Base-by-base conservation (phyloP, 2,888 invertebrate genomes). In the Stratiomys singularior region DNA sequence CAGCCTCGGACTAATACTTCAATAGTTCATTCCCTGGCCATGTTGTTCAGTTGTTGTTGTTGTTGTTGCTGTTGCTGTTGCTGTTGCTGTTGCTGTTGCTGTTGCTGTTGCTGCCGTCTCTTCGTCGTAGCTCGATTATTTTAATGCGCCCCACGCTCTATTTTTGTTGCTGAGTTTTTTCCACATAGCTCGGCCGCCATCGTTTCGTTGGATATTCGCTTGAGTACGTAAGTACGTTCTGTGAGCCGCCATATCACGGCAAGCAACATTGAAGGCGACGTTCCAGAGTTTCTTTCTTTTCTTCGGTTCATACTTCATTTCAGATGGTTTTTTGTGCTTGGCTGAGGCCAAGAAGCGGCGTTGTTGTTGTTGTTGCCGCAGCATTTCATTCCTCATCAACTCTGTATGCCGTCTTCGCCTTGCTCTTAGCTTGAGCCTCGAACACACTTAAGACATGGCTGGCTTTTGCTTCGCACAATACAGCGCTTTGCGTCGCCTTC, bases 51-150 rank as follows among this genome's bases (percentile, higher is more conserved):
- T 81, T 83, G 81, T 46, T 82, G 81, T 83, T 84, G 80, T 77
- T 81, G 81, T 77, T 80, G 1, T 13, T 37, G 79, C 76, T 79
- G 79, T 47, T 80, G 76, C 69, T 64, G n/a, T 81, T 79, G 80
- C 77, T 77, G 82, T 81, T 83, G 81, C 44, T 82, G 81, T 81
- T 79, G 80, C 77, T 77, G 82, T 81, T 83, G 81, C 44, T 82
- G 81, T 83, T 84, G 80, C 77, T 81, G 81, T 77, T 80, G 1
- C 4, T 37, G 79, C 76, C 80, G 79, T 47, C 80, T 77, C 69
- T 64, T 72, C 44, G 64, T 72, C 78, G 79, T 76, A 67, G 76
- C 72, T 78, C 67, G 79, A 79, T 79, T 77, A 79, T 79, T 79
- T 79, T 79, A 79, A 79, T 77, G 79, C 79, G 79, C 79, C 79